Conservation (phyloP, 2,113 vertebrate species). For the Malurus cyaneus region DNA sequence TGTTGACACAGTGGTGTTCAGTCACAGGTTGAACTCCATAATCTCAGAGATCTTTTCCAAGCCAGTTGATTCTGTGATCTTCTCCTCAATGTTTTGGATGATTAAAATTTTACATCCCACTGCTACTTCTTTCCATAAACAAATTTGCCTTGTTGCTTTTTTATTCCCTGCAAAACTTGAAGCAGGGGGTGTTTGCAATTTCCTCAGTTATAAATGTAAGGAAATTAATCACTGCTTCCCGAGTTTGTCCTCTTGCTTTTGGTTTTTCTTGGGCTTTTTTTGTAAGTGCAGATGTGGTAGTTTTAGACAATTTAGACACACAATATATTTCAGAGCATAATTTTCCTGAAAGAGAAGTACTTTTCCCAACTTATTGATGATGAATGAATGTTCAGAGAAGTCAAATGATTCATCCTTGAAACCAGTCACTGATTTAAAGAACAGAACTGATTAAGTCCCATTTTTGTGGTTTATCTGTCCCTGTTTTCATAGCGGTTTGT, state of each 20-base stretch:
- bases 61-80: background rate
- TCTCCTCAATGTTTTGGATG: background rate
- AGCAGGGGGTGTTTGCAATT: background rate
- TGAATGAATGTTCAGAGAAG: background rate
- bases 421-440: background rate
- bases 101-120: background rate
- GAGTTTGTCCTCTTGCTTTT: background rate
- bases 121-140: background rate
- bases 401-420: background rate
- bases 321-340: background rate
- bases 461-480: background rate
- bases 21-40: fast-evolving
- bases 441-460: background rate
- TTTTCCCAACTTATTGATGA: background rate
- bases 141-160: background rate
- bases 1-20: background rate
- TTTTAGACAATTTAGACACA: background rate
- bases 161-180: background rate
- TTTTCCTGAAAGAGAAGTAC: background rate
- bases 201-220: background rate
- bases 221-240: background rate
- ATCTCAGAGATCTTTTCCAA: background rate
- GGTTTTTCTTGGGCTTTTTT: background rate
- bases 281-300: background rate
- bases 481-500: background rate